Percentiles rank a stretch among this genome's conserved stretches.
phyloP scores from a whole-genome alignment of 2,888 invertebrate genomes.

The Tetramorium bicarinatum region DNA sequence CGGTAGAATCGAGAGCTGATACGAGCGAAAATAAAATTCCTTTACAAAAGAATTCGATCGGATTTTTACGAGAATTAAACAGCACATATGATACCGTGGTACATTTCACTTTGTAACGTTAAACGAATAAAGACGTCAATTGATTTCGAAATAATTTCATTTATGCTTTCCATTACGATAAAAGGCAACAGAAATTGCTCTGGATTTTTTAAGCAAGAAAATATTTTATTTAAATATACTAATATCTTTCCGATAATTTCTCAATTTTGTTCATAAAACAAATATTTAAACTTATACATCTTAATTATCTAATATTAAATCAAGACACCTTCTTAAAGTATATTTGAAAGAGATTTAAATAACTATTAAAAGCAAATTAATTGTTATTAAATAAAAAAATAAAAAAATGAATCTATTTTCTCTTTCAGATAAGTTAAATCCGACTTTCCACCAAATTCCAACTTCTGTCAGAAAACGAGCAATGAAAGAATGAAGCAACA shows the following conservation, averaged over 20 bases:
- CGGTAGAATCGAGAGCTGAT: background rate
- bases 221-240: background rate
- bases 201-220: background rate
- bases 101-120: background rate
- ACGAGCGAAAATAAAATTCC: background rate
- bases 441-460: background rate
- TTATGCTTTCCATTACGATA: background rate
- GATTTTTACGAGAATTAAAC: conserved; percentile 6
- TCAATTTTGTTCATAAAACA: background rate
- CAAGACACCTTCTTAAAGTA: background rate
- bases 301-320: background rate
- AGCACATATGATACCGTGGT: background rate
- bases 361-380: background rate
- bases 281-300: background rate
- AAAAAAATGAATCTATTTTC: background rate
- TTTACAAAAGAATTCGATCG: background rate
- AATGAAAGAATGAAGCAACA: background rate
- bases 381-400: background rate
- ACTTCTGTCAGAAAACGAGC: background rate
- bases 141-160: background rate
- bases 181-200: background rate
- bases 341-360: background rate
- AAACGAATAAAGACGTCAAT: background rate
- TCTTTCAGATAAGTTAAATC: background rate
- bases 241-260: background rate